Percentiles rank a stretch among this genome's conserved stretches.
Conservation (phyloP, 2,113 vertebrate genomes). For the Stigmatopora nigra region DNA sequence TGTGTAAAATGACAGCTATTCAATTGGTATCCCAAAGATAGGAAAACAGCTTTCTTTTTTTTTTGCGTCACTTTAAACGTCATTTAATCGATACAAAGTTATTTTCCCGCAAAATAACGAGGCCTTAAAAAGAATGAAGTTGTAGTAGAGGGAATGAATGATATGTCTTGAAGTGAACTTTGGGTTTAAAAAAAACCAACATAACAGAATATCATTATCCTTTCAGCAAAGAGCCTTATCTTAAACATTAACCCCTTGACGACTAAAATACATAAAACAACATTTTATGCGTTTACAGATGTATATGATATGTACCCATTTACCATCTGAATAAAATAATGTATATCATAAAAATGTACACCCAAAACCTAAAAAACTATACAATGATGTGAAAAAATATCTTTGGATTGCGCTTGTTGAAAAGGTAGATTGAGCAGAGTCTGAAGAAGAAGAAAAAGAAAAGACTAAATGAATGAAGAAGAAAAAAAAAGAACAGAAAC, state of each 20-base stretch:
- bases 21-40: slow-evolving; percentile 47
- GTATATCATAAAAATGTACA: slow-evolving; percentile 53
- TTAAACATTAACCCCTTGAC: slow-evolving; percentile 33
- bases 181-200: slow-evolving; percentile 16
- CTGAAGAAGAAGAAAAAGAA: slow-evolving; percentile 29
- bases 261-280: slow-evolving; percentile 46
- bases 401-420: slow-evolving; percentile 74
- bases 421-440: slow-evolving; percentile 63
- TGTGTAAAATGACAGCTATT: slow-evolving; percentile 69
- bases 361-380: slow-evolving; percentile 56
- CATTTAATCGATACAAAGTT: slow-evolving; percentile 51
- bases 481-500: slow-evolving; percentile 5
- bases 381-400: slow-evolving; percentile 69
- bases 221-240: slow-evolving; percentile 11
- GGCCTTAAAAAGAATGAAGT: slow-evolving; percentile 49
- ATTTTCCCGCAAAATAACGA: slow-evolving; percentile 48
- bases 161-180: slow-evolving; percentile 48
- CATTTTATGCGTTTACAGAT: slow-evolving; percentile 46
- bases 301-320: slow-evolving; percentile 64
- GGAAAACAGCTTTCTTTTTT: slow-evolving; percentile 41
- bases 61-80: slow-evolving; percentile 51
- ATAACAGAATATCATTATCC: slow-evolving; percentile 16
- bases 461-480: not conserved
- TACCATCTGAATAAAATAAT: slow-evolving; percentile 54
- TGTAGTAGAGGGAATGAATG: slow-evolving; percentile 50